These are phyloP conservation scores for Rhinella marina DNA, from an alignment of 2,797 vertebrate species.

Conservation along the genomic window DNA sequence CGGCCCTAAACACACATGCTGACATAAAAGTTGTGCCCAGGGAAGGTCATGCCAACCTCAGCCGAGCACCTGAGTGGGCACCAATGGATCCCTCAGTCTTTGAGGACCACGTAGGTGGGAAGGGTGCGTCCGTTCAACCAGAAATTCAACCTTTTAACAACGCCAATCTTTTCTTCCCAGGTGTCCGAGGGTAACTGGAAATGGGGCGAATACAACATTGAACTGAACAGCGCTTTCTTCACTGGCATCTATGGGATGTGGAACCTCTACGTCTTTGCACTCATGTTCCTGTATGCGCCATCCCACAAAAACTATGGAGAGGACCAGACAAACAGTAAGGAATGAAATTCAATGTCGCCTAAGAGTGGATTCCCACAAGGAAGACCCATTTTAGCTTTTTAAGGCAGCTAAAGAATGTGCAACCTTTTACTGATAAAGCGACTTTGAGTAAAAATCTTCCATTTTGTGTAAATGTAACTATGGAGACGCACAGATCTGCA, in stretches of 20 bases:
- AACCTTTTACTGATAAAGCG: background rate
- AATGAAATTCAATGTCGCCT: background rate
- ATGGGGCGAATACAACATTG: slow-evolving; percentile 88
- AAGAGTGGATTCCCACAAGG: background rate
- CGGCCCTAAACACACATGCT: too few relatives aligned
- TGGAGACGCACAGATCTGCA: too few relatives aligned
- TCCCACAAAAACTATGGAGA: slow-evolving; percentile 96
- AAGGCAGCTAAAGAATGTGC: background rate
- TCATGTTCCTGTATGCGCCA: slow-evolving; percentile 97
- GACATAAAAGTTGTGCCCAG: too few relatives aligned
- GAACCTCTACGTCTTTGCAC: slow-evolving; percentile 97
- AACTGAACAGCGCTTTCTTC: slow-evolving; percentile 97
- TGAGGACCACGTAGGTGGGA: too few relatives aligned
- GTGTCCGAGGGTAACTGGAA: slow-evolving; percentile 96
- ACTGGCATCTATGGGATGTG: slow-evolving; percentile 99
- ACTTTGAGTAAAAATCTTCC: too few relatives aligned
- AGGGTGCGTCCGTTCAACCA: too few relatives aligned
- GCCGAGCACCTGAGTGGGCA: too few relatives aligned
- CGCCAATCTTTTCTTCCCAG: slow-evolving; percentile 68
- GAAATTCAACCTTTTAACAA: background rate
- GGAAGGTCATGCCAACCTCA: background rate
- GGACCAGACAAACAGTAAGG: slow-evolving; percentile 85
- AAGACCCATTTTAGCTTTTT: too few relatives aligned
- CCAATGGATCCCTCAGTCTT: too few relatives aligned
- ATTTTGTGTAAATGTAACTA: too few relatives aligned